These are phyloP conservation scores for Synanthedon andrenaeformis DNA, from an alignment of 2,888 invertebrate species.

Conservation along the genomic window DNA sequence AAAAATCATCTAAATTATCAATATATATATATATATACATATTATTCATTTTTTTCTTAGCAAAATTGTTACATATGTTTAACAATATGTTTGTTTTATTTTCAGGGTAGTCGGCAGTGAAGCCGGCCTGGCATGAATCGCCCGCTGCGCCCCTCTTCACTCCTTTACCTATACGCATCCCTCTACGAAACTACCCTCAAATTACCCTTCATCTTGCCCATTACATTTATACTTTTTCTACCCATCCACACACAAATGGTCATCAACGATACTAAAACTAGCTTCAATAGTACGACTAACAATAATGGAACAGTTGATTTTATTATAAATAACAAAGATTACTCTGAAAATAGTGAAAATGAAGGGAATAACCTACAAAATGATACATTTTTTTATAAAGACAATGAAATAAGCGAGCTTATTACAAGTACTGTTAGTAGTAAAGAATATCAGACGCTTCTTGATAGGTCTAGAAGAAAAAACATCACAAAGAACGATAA, in stretches of 20 bases:
- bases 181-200: constrained; percentile 42
- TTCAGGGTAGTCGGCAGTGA: constrained; percentile 41
- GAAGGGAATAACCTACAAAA: not conserved
- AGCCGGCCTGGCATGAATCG: constrained; percentile 60
- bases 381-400: not conserved
- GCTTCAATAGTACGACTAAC: not conserved
- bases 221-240: constrained; percentile 23
- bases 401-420: constrained; percentile 12
- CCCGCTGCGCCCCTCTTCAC: constrained; percentile 28
- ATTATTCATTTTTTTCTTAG: too few relatives aligned
- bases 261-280: constrained; percentile 9
- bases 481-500: constrained; percentile 10
- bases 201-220: constrained; percentile 28
- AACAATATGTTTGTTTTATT: constrained; percentile 9
- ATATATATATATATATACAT: too few relatives aligned
- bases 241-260: constrained; percentile 41
- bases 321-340: not conserved
- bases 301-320: not conserved
- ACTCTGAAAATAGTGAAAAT: not conserved
- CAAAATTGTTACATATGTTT: not conserved
- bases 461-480: constrained; percentile 50
- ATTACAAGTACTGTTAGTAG: constrained; percentile 16
- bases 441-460: constrained; percentile 34
- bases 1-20: too few relatives aligned
- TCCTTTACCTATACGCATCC: constrained; percentile 44